Evolutionary conservation across 1,140 invertebrate species (phyloP).

Genomic region (Semibalanus balanoides): DNA sequence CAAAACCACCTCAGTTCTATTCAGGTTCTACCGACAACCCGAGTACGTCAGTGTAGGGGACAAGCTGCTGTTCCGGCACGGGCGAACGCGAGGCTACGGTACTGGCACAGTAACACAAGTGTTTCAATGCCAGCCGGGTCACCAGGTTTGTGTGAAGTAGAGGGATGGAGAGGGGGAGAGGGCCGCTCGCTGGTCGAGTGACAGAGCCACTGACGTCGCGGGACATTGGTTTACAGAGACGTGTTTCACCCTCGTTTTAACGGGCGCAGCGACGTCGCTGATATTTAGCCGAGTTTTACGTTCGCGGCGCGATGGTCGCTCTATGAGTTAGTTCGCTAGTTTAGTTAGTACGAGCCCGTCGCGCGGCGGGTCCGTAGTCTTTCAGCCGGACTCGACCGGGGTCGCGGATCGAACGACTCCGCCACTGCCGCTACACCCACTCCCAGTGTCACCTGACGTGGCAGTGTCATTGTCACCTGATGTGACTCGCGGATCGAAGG

Average conservation of each 20-base stretch:
- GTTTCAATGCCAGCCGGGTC: slow-evolving; percentile 38
- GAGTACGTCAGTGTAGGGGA: slow-evolving; percentile 83
- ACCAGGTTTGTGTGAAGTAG: background rate
- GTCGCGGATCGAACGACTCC: no score
- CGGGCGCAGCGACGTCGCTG: background rate
- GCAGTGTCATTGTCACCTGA: background rate
- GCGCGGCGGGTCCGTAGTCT: background rate
- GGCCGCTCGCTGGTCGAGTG: background rate
- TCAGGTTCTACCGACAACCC: slow-evolving; percentile 74
- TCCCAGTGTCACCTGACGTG: background rate
- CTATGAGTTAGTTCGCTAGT: background rate
- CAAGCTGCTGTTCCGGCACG: slow-evolving; percentile 73
- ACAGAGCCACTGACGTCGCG: no score
- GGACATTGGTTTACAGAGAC: background rate
- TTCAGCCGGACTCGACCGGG: background rate
- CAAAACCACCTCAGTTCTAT: slow-evolving; percentile 61
- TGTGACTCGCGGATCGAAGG: background rate
- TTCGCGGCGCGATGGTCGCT: background rate
- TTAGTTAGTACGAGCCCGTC: background rate
- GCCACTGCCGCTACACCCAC: background rate
- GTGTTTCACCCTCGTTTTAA: background rate
- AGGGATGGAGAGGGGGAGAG: no score
- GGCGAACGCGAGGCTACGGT: slow-evolving; percentile 57
- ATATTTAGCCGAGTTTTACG: background rate
- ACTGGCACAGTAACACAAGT: slow-evolving; percentile 81